Percentiles rank a stretch among this genome's conserved stretches.
Conservation (phyloP, 2,113 vertebrate species). For the Tonatia bakeri region DNA sequence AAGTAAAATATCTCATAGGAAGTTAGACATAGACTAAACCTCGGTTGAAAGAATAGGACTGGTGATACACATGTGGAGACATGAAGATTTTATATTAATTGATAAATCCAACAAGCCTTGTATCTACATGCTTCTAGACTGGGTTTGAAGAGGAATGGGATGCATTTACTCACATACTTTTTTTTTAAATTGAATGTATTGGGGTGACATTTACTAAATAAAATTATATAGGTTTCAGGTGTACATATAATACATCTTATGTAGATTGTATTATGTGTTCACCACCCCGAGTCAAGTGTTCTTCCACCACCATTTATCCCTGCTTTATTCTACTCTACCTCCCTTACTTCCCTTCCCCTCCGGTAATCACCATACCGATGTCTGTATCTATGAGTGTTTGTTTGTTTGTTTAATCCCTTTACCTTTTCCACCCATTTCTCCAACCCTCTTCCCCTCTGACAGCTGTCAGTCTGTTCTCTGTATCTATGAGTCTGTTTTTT, state of each 20-base stretch:
- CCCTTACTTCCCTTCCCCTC: too few relatives aligned
- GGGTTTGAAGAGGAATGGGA: not conserved
- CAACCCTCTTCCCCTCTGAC: not conserved
- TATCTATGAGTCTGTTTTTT: not conserved
- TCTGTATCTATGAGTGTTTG: too few relatives aligned
- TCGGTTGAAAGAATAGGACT: not conserved
- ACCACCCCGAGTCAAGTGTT: not conserved
- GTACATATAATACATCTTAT: not conserved
- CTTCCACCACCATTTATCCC: too few relatives aligned
- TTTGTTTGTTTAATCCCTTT: not conserved
- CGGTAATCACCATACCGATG: too few relatives aligned
- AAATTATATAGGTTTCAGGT: not conserved
- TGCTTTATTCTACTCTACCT: too few relatives aligned
- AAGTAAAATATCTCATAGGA: not conserved
- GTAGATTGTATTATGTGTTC: not conserved
- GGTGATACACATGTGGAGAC: not conserved
- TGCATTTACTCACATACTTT: not conserved
- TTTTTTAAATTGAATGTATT: not conserved
- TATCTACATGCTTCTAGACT: not conserved
- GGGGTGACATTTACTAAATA: not conserved
- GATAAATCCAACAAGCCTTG: not conserved
- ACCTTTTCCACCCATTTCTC: not conserved
- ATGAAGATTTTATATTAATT: not conserved
- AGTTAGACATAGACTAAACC: not conserved
- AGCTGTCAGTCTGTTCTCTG: not conserved